Conservation (phyloP, 2,113 vertebrate species). For the Bufo gargarizans region DNA sequence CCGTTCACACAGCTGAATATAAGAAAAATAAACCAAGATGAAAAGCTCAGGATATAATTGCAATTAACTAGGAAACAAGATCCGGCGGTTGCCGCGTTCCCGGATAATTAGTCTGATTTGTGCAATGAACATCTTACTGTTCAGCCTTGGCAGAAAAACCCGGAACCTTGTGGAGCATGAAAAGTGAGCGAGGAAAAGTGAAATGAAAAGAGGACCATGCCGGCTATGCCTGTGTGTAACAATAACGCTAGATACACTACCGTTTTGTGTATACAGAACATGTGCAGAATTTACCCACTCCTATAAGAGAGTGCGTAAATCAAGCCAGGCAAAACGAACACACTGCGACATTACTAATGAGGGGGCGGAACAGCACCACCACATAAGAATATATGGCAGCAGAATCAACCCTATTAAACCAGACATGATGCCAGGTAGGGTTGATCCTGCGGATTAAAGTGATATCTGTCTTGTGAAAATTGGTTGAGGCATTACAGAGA, state of each 20-base stretch:
- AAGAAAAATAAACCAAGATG: not conserved
- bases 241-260: not conserved
- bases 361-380: no score
- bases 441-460: no score
- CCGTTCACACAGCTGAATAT: not conserved
- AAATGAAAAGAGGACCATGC: not conserved
- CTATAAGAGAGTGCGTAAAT: no score
- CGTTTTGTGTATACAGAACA: not conserved
- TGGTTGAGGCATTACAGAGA: no score
- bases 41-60: slow-evolving; percentile 22
- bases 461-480: no score
- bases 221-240: not conserved
- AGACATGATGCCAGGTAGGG: no score
- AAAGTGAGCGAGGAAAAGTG: not conserved
- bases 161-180: not conserved
- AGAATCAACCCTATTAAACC: no score
- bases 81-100: slow-evolving; percentile 3
- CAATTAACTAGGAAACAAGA: slow-evolving; percentile 39
- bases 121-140: slow-evolving; percentile 4
- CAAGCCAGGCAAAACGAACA: no score
- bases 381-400: no score
- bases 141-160: not conserved
- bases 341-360: no score
- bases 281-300: not conserved
- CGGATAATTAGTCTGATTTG: slow-evolving; percentile 43